Base-by-base conservation (phyloP, 2,888 invertebrate genomes). In the Thymelicus sylvestris region DNA sequence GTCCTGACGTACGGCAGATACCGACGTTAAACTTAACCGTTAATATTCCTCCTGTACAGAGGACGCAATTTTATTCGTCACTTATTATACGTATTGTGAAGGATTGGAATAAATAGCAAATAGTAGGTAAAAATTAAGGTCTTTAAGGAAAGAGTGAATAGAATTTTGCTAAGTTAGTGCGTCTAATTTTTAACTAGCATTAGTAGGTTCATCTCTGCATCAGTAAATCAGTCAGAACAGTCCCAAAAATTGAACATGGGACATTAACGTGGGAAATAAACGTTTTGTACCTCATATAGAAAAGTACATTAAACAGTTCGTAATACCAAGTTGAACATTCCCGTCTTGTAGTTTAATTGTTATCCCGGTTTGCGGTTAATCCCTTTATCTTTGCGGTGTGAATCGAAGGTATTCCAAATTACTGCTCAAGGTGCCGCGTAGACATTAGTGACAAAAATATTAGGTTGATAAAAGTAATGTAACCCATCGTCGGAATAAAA, bases 321-420 rank as follows among this genome's bases (percentile, higher is more conserved):
- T 57, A 57, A 57, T 13, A 57, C 57, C 12, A 31, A 31, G 13
- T 10, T 31, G 10, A 66, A 61, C 61, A 39, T 24, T 75, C 73
- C 67, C 57, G 63, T 68, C 55, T 72, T 59, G 67, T 61, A 72
- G 69, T 75, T 76, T 78, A 75, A 77, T 75, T 76, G 74, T 76
- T 74, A 75, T 74, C 74, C 39, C 19, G 72, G 74, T 74, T 75
- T 71, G 71, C 24, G 62, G 63, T 66, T 73, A 76, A 77, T 74
- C 77, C 71, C 65, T 75, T n/a, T n/a, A n/a, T n/a, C n/a, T n/a
- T 74, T 74, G 66, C 65, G 48, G 38, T 38, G 13, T 38, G 39
- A n/a, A 64, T 39, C 50, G 50, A 64, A 72, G 39, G 41, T 66
- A 24, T 31, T 59, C 31, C 57, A 57, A 57, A 57, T 57, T 57